Evolutionary conservation across 2,113 vertebrate species (phyloP).

Genomic region (Rhinogobius similis): DNA sequence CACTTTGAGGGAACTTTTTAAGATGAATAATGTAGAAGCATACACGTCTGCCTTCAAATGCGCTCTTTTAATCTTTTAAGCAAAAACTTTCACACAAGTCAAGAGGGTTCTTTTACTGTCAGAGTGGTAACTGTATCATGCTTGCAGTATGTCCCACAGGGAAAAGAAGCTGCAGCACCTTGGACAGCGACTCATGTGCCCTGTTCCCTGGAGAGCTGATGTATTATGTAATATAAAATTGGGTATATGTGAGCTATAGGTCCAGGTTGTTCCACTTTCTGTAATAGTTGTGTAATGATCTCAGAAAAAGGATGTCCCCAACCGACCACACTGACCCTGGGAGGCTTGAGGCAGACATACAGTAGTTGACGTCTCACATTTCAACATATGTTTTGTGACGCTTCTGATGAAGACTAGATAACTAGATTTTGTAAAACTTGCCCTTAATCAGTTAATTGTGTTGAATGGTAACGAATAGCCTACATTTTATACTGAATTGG

Average conservation of each 20-base stretch:
- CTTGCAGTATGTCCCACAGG: background rate
- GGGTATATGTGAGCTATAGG: background rate
- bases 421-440: background rate
- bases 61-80: slow-evolving; percentile 11
- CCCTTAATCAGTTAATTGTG: background rate
- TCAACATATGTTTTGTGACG: too few relatives aligned
- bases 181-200: slow-evolving; percentile 70
- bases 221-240: background rate
- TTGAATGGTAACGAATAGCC: background rate
- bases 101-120: background rate
- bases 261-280: background rate
- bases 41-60: slow-evolving; percentile 6
- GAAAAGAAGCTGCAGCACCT: slow-evolving; percentile 70
- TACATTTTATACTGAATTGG: background rate
- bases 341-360: too few relatives aligned
- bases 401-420: too few relatives aligned
- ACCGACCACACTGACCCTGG: too few relatives aligned
- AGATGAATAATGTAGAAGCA: slow-evolving; percentile 36
- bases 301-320: too few relatives aligned
- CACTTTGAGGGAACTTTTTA: slow-evolving; percentile 19
- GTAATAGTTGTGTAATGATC: background rate
- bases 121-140: background rate
- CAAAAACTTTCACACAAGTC: slow-evolving; percentile 8
- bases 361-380: too few relatives aligned
- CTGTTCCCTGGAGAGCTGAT: background rate